A percentile compares a stretch with the other conserved stretches of the same genome.
These are phyloP conservation scores for Gymnarchus niloticus DNA, from an alignment of 2,113 vertebrate species.

Conservation along the genomic window DNA sequence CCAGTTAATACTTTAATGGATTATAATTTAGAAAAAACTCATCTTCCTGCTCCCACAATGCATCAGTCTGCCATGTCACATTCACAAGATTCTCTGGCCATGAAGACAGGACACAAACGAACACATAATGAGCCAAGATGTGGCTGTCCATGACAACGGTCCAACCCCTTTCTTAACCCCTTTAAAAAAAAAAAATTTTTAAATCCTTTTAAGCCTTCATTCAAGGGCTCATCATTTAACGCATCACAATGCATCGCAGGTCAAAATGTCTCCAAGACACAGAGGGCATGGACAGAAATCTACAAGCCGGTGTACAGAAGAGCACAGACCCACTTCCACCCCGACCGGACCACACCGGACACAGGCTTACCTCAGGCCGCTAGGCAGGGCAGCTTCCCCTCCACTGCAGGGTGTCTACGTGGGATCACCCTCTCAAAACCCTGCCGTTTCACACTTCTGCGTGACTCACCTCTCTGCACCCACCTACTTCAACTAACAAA, in stretches of 20 bases:
- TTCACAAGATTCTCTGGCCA: background rate
- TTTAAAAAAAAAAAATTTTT: no score
- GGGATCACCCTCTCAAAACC: slow-evolving; percentile 3
- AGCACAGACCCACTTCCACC: background rate
- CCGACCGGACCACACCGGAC: background rate
- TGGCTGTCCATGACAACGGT: background rate
- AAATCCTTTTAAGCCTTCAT: no score
- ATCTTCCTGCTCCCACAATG: background rate
- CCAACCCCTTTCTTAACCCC: background rate
- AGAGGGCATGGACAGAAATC: background rate
- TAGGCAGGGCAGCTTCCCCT: background rate
- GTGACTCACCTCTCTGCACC: slow-evolving; percentile 27
- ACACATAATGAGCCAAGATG: background rate
- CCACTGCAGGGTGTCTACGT: background rate
- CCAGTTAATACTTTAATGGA: background rate
- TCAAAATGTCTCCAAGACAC: background rate
- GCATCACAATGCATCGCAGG: background rate
- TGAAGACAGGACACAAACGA: background rate
- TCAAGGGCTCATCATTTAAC: no score
- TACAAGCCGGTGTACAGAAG: background rate
- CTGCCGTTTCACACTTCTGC: background rate
- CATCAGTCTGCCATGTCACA: background rate
- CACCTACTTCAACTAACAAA: slow-evolving; percentile 64
- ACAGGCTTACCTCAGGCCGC: slow-evolving; percentile 1
- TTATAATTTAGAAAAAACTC: background rate